phyloP scores from a whole-genome alignment of 2,113 vertebrate genomes.

The Sapayoa aenigma region DNA sequence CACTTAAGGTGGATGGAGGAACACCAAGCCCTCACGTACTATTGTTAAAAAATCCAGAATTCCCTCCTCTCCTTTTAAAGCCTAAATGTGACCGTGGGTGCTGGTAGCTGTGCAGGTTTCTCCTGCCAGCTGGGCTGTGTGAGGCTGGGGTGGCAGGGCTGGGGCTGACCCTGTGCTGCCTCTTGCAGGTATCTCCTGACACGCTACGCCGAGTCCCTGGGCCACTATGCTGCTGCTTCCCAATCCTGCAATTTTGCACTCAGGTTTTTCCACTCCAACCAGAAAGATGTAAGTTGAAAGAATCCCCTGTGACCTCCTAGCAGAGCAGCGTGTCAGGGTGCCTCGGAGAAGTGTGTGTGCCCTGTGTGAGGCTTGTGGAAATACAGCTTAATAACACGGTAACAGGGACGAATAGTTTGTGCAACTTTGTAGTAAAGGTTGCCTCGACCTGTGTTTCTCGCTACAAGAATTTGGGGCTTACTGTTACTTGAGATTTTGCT shows the following conservation, averaged over 20 bases:
- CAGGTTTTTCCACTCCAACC: constrained; percentile 99
- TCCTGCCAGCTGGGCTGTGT: neutral
- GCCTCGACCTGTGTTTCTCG: neutral
- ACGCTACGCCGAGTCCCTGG: constrained; percentile 89
- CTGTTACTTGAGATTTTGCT: neutral
- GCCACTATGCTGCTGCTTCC: constrained; percentile 93
- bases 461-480: neutral
- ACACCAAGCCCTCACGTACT: neutral
- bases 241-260: constrained; percentile 98
- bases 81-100: neutral
- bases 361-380: neutral
- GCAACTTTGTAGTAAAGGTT: neutral
- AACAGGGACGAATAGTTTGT: neutral
- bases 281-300: constrained; percentile 97
- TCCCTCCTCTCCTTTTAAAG: neutral
- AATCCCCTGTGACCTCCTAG: neutral
- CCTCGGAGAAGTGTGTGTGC: neutral
- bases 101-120: neutral
- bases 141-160: neutral
- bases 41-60: neutral
- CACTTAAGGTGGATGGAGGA: neutral
- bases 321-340: neutral
- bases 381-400: neutral
- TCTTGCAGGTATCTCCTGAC: constrained; percentile 90
- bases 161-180: neutral